A percentile compares a stretch with the other conserved stretches of the same genome.
These are phyloP conservation scores for Pseudorasbora parva DNA, from an alignment of 2,113 vertebrate genomes.

Conservation along the genomic window DNA sequence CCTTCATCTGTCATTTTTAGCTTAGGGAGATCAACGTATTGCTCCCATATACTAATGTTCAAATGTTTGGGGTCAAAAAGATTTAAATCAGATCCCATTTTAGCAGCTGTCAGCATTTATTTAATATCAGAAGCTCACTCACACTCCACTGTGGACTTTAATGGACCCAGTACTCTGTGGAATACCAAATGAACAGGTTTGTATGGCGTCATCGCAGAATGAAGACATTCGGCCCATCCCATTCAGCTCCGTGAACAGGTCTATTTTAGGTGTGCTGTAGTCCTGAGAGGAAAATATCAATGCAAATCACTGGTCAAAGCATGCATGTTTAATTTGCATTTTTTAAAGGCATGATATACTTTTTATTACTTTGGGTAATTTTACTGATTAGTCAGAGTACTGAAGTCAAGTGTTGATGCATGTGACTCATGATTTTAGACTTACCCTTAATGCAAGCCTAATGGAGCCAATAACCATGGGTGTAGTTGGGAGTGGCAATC, in stretches of 20 bases:
- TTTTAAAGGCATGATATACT: background rate
- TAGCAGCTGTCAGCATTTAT: background rate
- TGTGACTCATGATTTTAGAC: background rate
- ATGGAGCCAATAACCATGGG: slow-evolving; percentile 90
- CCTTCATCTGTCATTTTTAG: background rate
- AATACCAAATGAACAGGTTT: slow-evolving; percentile 82
- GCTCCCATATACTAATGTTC: background rate
- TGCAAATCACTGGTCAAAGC: background rate
- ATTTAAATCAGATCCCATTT: background rate
- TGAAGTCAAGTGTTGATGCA: background rate
- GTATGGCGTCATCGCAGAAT: slow-evolving; percentile 85
- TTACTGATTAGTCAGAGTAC: background rate
- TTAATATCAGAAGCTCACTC: slow-evolving; percentile 70
- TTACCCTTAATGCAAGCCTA: slow-evolving; percentile 87
- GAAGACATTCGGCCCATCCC: slow-evolving; percentile 84
- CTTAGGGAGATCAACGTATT: background rate
- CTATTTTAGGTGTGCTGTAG: slow-evolving; percentile 86
- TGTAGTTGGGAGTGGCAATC: slow-evolving; percentile 64
- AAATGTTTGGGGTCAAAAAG: too few relatives aligned
- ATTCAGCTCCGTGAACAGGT: slow-evolving; percentile 88
- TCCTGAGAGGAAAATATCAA: slow-evolving; percentile 74
- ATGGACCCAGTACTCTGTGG: slow-evolving; percentile 89
- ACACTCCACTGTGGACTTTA: slow-evolving; percentile 92
- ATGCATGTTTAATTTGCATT: background rate
- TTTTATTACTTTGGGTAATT: background rate